Conservation (phyloP, 2,797 vertebrate genomes). For the Choloepus didactylus region DNA sequence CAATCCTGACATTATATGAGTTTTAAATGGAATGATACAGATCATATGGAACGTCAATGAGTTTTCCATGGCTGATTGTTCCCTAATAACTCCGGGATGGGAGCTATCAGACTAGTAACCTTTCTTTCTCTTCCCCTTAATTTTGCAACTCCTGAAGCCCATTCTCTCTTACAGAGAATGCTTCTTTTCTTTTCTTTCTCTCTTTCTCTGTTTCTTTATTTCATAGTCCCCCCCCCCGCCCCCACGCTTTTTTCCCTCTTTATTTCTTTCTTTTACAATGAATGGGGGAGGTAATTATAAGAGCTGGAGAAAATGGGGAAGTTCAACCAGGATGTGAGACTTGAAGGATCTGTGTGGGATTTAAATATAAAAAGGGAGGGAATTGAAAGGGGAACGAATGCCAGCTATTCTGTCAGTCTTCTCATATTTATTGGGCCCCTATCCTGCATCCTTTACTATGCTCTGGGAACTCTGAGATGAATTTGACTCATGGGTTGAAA, state of each 20-base stretch:
- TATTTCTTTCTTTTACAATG: too few relatives aligned
- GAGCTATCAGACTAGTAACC: neutral
- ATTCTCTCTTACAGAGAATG: neutral
- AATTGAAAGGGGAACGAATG: conserved; percentile 15
- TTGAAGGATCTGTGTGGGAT: neutral
- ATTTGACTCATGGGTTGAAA: neutral
- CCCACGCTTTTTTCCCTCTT: neutral
- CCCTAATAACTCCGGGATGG: neutral
- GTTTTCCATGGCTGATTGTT: neutral
- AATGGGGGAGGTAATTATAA: neutral
- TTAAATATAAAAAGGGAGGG: conserved; percentile 2
- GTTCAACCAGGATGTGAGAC: neutral
- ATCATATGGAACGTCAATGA: neutral
- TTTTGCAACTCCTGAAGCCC: neutral
- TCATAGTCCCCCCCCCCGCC: neutral
- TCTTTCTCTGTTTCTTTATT: neutral
- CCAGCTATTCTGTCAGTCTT: neutral
- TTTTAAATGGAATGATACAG: neutral
- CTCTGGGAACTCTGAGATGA: neutral
- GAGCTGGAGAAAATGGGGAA: neutral
- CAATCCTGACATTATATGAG: neutral
- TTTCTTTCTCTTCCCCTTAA: neutral
- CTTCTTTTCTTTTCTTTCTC: neutral
- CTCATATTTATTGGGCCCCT: neutral
- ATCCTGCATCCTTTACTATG: neutral